phyloP scores from a whole-genome alignment of 2,888 invertebrate species.

The Tholera decimalis region DNA sequence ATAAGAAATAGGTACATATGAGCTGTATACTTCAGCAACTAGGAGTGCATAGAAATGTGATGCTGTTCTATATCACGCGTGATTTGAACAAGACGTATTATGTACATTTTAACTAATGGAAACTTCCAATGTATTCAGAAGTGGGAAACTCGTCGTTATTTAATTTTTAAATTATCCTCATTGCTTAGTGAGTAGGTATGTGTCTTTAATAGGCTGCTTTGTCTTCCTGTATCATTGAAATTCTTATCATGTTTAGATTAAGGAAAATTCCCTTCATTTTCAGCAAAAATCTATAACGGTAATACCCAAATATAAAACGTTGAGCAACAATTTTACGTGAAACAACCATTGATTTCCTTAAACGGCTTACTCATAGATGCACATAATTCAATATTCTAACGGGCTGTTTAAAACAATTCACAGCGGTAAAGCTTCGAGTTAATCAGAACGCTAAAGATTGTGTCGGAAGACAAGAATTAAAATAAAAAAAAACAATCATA shows the following conservation, averaged over 20 bases:
- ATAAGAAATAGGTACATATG: too few species aligned
- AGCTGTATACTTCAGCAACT: too few species aligned
- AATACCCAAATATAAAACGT: constrained; percentile 36
- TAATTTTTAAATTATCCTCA: constrained; percentile 31
- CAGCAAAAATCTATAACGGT: constrained; percentile 13
- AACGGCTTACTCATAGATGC: constrained; percentile 47
- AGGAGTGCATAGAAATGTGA: not conserved
- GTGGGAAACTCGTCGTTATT: constrained; percentile 2
- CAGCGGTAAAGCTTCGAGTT: constrained; percentile 88
- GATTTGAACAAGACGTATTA: not conserved
- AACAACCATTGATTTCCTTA: constrained; percentile 46
- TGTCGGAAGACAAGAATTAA: constrained; percentile 88
- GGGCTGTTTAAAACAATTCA: constrained; percentile 85
- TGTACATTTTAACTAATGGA: constrained; percentile 26
- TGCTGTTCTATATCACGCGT: not conserved
- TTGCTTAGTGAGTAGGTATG: not conserved
- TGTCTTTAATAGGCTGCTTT: not conserved
- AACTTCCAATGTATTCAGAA: not conserved
- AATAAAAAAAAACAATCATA: constrained; percentile 88
- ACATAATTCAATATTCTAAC: constrained; percentile 80
- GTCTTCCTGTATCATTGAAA: constrained; percentile 45
- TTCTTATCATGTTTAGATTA: constrained; percentile 38
- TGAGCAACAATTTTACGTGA: constrained; percentile 35
- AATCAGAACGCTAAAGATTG: constrained; percentile 91
- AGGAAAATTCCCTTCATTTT: constrained; percentile 39